Conservation (phyloP, 2,113 vertebrate genomes). For the Chaetodon trifascialis region DNA sequence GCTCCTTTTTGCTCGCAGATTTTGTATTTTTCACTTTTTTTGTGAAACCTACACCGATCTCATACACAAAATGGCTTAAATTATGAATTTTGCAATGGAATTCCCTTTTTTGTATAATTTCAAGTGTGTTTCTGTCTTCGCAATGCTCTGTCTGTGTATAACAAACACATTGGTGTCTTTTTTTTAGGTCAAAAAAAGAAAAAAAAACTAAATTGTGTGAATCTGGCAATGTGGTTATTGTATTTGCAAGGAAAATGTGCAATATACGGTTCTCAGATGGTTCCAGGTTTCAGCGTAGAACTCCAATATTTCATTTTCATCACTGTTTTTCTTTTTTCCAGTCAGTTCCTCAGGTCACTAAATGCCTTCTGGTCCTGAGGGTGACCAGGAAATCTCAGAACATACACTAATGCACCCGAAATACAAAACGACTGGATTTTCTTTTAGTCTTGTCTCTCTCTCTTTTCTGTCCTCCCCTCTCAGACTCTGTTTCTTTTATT, state of each 20-base stretch:
- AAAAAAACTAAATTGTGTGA: constrained; percentile 24
- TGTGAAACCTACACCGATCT: constrained; percentile 44
- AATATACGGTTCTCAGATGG: constrained; percentile 82
- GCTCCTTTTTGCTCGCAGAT: constrained; percentile 5
- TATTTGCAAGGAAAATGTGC: constrained; percentile 83
- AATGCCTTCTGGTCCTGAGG: constrained; percentile 80
- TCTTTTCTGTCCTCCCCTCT: background rate
- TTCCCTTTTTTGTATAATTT: constrained; percentile 31
- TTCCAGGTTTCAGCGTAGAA: constrained; percentile 70
- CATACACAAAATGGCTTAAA: constrained; percentile 60
- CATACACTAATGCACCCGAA: constrained; percentile 79
- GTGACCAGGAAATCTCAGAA: constrained; percentile 78
- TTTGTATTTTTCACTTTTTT: constrained; percentile 13
- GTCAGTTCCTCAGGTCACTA: constrained; percentile 83
- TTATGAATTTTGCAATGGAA: constrained; percentile 44
- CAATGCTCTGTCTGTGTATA: constrained; percentile 41
- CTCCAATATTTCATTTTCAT: constrained; percentile 47
- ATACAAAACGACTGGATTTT: constrained; percentile 69
- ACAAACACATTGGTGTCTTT: constrained; percentile 32
- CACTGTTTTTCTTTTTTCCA: constrained; percentile 50
- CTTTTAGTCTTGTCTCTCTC: constrained; percentile 47
- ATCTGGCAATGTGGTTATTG: constrained; percentile 67
- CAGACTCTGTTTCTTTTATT: constrained; percentile 16
- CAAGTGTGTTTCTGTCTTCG: constrained; percentile 34
- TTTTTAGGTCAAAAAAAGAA: constrained; percentile 43